Percentiles rank a stretch among this genome's conserved stretches.
These are phyloP conservation scores for Synanthedon myopaeformis DNA, from an alignment of 2,888 invertebrate genomes.

Conservation along the genomic window DNA sequence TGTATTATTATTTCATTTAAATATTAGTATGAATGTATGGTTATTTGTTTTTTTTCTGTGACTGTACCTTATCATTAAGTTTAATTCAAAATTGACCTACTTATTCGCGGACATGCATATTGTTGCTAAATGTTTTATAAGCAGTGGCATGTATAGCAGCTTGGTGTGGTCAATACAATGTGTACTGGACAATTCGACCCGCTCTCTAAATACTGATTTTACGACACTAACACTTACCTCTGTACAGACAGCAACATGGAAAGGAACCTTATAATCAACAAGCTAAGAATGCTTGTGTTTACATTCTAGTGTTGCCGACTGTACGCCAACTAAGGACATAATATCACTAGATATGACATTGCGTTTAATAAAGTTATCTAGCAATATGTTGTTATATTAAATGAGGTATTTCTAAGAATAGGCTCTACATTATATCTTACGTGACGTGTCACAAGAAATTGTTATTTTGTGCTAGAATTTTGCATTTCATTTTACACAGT, in stretches of 20 bases:
- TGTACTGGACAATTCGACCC: neutral
- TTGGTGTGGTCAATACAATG: neutral
- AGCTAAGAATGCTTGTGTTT: no score
- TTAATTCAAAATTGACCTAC: neutral
- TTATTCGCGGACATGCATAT: neutral
- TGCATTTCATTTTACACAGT: no score
- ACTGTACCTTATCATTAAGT: neutral
- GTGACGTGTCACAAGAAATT: neutral
- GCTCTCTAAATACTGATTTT: slow-evolving; percentile 43
- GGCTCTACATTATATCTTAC: neutral
- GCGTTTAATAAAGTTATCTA: neutral
- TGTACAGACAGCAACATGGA: no score
- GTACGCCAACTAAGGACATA: neutral
- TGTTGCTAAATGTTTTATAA: neutral
- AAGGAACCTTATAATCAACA: no score
- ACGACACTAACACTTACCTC: slow-evolving; percentile 22
- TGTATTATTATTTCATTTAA: no score
- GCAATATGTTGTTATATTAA: neutral
- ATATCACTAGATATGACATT: neutral
- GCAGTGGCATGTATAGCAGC: neutral
- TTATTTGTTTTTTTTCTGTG: no score
- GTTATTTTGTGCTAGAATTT: neutral
- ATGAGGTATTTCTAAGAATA: neutral
- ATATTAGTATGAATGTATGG: no score
- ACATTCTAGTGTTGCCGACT: no score